A percentile compares a stretch with the other conserved stretches of the same genome.
Evolutionary conservation across 2,888 invertebrate genomes (phyloP).

Genomic region (Adineta ricciae): DNA sequence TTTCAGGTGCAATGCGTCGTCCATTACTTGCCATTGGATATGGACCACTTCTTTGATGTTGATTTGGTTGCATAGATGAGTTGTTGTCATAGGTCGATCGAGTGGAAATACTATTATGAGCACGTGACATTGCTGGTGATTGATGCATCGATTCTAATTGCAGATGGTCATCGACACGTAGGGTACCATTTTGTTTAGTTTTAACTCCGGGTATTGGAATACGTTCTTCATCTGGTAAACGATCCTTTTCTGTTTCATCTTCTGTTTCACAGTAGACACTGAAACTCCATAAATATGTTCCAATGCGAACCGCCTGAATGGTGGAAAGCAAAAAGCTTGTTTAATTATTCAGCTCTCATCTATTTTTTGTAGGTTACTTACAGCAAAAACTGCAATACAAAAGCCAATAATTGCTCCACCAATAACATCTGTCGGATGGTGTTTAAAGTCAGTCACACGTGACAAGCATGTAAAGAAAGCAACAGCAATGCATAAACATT

Average conservation of each 20-base stretch:
- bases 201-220: background rate
- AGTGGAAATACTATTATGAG: background rate
- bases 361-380: background rate
- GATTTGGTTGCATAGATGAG: background rate
- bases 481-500: constrained; percentile 17
- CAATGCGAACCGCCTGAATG: background rate
- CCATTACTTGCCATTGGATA: background rate
- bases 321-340: background rate
- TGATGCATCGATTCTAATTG: background rate
- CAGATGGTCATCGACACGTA: background rate
- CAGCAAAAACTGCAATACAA: constrained; percentile 24
- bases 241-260: constrained; percentile 5
- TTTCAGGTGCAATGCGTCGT: background rate
- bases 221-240: background rate
- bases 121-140: background rate
- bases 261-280: background rate
- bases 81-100: background rate
- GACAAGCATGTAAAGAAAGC: constrained; percentile 27
- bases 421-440: constrained; percentile 32
- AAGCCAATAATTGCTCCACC: constrained; percentile 30
- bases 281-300: background rate
- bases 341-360: background rate
- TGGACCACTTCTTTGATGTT: background rate
- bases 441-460: constrained; percentile 28
- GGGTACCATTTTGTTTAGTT: background rate